phyloP scores from a whole-genome alignment of 1,140 invertebrate genomes.

The Battus philenor region DNA sequence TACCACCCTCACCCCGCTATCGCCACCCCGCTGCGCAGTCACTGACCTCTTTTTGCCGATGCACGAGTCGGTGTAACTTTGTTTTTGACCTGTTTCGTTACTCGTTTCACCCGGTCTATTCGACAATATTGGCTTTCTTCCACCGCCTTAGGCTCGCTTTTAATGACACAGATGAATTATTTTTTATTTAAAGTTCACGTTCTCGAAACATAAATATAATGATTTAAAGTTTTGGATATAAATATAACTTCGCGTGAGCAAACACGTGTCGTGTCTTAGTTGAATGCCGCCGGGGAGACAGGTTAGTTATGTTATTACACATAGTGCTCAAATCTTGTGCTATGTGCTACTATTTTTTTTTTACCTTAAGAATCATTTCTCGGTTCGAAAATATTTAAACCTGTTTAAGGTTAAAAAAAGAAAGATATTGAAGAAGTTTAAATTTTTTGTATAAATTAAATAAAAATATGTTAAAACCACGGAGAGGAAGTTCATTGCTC shows the following conservation, averaged over 20 bases:
- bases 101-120: conserved; percentile 20
- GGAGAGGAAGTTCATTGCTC: conserved; percentile 64
- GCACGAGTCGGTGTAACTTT: conserved; percentile 43
- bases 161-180: conserved; percentile 3
- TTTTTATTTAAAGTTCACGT: conserved; percentile 14
- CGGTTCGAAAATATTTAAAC: no score
- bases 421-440: no score
- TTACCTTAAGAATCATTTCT: no score
- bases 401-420: no score
- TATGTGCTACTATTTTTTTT: no score
- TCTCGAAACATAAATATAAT: no score
- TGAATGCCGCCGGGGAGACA: conserved; percentile 29
- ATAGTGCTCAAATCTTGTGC: no score
- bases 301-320: no score
- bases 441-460: no score
- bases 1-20: conserved; percentile 34
- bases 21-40: conserved; percentile 60
- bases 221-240: conserved; percentile 17
- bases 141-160: conserved; percentile 11
- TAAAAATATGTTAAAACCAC: no score
- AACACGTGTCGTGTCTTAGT: conserved; percentile 46
- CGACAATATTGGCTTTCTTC: conserved; percentile 10
- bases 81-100: conserved; percentile 62
- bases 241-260: conserved; percentile 47
- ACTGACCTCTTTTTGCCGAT: conserved; percentile 62